These are phyloP conservation scores for Tyrophagus putrescentiae DNA, from an alignment of 1,140 invertebrate genomes.

Conservation along the genomic window DNA sequence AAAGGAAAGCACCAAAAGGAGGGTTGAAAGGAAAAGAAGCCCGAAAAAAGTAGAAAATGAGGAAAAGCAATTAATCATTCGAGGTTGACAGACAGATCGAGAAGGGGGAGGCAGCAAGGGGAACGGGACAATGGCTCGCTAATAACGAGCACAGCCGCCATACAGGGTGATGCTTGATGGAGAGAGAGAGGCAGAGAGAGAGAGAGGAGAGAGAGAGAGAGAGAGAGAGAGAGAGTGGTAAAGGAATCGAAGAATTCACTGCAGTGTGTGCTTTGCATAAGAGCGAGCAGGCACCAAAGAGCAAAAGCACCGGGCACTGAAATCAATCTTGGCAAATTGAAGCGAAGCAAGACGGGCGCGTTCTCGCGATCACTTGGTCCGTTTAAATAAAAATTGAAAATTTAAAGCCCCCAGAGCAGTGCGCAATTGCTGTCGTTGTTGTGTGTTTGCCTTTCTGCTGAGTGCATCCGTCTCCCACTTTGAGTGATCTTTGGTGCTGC, in stretches of 20 bases:
- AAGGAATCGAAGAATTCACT: constrained; percentile 8
- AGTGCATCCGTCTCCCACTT: no score
- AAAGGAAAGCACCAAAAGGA: no score
- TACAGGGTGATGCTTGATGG: background rate
- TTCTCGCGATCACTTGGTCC: no score
- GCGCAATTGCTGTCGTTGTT: no score
- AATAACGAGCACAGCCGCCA: background rate
- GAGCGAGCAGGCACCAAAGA: background rate
- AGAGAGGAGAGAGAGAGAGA: no score
- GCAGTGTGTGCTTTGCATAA: background rate
- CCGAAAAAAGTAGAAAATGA: constrained; percentile 14
- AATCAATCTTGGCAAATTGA: constrained; percentile 6
- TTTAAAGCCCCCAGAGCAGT: no score
- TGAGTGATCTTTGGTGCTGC: no score
- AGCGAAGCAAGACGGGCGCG: background rate
- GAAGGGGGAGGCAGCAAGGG: background rate
- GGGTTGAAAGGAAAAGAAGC: background rate
- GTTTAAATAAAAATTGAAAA: background rate
- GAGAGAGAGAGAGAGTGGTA: no score
- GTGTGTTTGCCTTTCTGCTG: no score
- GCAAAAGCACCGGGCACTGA: no score
- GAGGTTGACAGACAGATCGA: background rate
- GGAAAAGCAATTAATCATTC: constrained; percentile 23
- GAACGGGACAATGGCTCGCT: constrained; percentile 3
- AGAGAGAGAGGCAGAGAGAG: no score